Percentiles rank a stretch among this genome's conserved stretches.
phyloP scores from a whole-genome alignment of 2,797 vertebrate species.

The Alca torda region DNA sequence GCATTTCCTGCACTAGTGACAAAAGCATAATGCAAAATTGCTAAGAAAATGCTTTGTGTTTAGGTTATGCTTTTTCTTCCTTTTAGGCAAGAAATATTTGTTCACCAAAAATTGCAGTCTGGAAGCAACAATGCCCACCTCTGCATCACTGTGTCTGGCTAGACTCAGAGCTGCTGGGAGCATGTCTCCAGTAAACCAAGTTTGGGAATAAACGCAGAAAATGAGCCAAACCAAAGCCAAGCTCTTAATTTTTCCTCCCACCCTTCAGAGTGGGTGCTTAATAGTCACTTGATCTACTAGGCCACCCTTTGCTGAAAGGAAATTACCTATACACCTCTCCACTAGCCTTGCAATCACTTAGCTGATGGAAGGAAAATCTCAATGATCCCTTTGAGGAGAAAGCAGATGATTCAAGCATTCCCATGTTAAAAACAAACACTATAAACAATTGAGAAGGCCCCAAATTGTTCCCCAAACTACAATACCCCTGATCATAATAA shows the following conservation, averaged over 20 bases:
- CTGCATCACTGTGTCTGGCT: background rate
- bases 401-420: background rate
- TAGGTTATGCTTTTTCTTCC: background rate
- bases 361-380: background rate
- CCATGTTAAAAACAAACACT: background rate
- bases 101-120: background rate
- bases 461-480: background rate
- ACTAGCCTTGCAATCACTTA: background rate
- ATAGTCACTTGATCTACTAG: background rate
- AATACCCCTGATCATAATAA: fast-evolving
- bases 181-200: background rate
- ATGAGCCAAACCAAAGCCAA: background rate
- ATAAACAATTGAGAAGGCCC: background rate
- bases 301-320: background rate
- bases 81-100: background rate
- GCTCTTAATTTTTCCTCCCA: background rate
- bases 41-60: background rate
- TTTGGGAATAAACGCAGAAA: background rate
- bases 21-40: constrained; percentile 20
- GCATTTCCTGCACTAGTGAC: constrained; percentile 17
- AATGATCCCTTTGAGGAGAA: background rate
- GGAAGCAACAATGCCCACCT: background rate
- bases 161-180: background rate
- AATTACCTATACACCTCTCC: background rate
- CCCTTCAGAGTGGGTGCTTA: background rate